phyloP scores from a whole-genome alignment of 2,797 vertebrate genomes.

The Rhabdomys pumilio region DNA sequence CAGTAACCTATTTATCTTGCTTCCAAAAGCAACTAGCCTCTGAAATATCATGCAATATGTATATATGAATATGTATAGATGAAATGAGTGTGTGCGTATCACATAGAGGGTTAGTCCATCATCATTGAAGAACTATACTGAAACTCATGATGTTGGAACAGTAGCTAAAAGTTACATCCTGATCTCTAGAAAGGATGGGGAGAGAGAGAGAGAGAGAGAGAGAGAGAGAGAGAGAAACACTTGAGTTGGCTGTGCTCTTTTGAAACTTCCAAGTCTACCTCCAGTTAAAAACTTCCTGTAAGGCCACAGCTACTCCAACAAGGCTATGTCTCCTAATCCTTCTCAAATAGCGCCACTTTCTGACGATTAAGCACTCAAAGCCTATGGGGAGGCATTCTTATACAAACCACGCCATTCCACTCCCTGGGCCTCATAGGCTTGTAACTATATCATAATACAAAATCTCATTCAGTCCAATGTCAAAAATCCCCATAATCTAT shows the following conservation, averaged over 20 bases:
- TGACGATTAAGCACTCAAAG: not conserved
- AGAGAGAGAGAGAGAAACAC: not conserved
- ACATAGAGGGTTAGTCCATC: not conserved
- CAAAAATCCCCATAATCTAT: not conserved
- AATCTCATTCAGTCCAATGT: not conserved
- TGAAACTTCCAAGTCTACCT: not conserved
- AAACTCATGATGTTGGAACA: not conserved
- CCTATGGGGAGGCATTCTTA: no score
- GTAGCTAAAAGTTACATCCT: not conserved
- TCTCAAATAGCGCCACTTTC: not conserved
- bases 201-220: no score
- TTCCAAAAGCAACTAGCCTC: conserved; percentile 34
- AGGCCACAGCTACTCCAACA: no score
- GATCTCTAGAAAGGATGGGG: not conserved
- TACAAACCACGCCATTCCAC: not conserved
- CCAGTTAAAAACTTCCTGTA: not conserved
- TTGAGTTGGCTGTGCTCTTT: fast-evolving
- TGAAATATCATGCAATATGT: not conserved
- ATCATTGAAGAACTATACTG: not conserved
- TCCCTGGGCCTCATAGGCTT: not conserved
- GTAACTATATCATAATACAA: not conserved
- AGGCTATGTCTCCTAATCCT: not conserved
- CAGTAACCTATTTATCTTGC: not conserved
- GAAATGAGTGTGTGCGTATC: not conserved
- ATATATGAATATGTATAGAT: no score